Base-by-base conservation (phyloP, 2,797 vertebrate species). In the Telmatherina bonti region DNA sequence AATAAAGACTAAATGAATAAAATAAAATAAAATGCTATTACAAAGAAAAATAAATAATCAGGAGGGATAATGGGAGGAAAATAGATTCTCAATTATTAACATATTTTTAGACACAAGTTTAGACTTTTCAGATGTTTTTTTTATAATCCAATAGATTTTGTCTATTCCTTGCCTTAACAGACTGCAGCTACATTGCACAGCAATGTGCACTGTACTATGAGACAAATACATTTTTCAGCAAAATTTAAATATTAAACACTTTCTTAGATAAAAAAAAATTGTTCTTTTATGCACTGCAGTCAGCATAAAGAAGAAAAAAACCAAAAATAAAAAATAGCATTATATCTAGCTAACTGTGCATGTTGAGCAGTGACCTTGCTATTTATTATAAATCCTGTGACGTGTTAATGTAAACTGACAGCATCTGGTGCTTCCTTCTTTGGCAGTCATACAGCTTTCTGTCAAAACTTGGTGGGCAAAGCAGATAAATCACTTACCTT, bases 401-500 rank as follows among this genome's bases (percentile, higher is more conserved):
- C 24, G 33, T 5, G 12, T 53, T 45, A 30, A 22, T 33, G 18
- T 22, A 16, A 31, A 38, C 15, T 43, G 20, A 54, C 16, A 47
- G 8, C 15, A 4, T 26, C n/a, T 60, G 13, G 8, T 33, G 7
- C 41, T 33, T 36, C 11, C 27, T 8, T 60, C 33, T 27, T 43
- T 60, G 57, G 53, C 66, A 76, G 61, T 72, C 70, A 63, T 65
- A 78, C 61, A 59, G 24, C 63, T 59, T n/a, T 66, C 8, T 24
- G 30, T 73, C 61, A 67, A 66, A 69, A 77, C 61, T 84, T n/a
- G 51, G 47, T 76, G n/a, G 27, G 33, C 16, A 65, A 16, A 41
- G 61, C 57, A 74, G 69, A 84, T 73, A 70, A 84, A 58, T 62
- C 68, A 89, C 96, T 96, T 96, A 99, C 98, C 97, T 99, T 95